A percentile compares a stretch with the other conserved stretches of the same genome.
These are phyloP conservation scores for Probaryconus sp. DNA, from an alignment of 1,140 invertebrate species.

Conservation along the genomic window DNA sequence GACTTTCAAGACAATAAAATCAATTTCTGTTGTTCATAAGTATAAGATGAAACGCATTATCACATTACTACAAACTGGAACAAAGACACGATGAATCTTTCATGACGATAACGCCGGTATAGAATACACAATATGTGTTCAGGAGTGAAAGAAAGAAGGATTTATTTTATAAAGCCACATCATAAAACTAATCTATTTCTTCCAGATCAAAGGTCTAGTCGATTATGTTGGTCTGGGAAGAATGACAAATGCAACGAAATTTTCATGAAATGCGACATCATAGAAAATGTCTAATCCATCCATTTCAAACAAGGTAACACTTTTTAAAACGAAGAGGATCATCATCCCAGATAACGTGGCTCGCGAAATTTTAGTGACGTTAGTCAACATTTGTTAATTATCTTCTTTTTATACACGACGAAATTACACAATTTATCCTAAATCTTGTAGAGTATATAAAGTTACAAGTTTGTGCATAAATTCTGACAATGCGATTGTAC, in stretches of 20 bases:
- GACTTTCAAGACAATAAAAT: too few relatives aligned
- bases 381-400: constrained; percentile 12
- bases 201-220: constrained; percentile 30
- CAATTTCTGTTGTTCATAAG: too few relatives aligned
- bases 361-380: background rate
- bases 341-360: constrained; percentile 19
- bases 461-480: constrained; percentile 3
- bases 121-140: too few relatives aligned
- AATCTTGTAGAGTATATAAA: background rate
- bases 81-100: too few relatives aligned
- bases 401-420: constrained; percentile 20
- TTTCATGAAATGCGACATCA: constrained; percentile 21
- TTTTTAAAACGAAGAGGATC: background rate
- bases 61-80: too few relatives aligned
- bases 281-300: constrained; percentile 31
- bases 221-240: constrained; percentile 1
- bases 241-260: constrained; percentile 9
- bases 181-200: constrained; percentile 23
- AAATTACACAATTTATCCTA: background rate
- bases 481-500: background rate
- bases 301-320: constrained; percentile 26
- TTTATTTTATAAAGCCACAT: too few relatives aligned
- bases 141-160: too few relatives aligned
- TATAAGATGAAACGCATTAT: too few relatives aligned
- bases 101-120: too few relatives aligned